Conservation (phyloP, 2,113 vertebrate species). For the Delphinus delphis region DNA sequence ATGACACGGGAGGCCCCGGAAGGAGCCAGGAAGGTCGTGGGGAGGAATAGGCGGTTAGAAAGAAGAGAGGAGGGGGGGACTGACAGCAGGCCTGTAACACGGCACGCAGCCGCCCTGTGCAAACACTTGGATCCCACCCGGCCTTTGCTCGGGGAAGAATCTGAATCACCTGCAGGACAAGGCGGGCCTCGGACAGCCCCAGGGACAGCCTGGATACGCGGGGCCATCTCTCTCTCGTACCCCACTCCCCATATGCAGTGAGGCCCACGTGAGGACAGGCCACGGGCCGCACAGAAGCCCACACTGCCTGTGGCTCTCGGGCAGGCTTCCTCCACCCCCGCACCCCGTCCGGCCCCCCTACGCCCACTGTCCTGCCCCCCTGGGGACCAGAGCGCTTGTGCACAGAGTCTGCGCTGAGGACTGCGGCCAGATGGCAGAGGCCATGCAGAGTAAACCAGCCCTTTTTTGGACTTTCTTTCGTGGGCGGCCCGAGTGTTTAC, state of each 20-base stretch:
- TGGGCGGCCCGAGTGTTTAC: background rate
- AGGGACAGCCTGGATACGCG: background rate
- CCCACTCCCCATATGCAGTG: background rate
- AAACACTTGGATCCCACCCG: background rate
- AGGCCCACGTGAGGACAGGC: background rate
- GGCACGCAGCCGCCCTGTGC: background rate
- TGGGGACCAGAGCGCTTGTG: background rate
- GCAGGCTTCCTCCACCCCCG: background rate
- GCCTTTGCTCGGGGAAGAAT: background rate
- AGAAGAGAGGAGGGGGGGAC: background rate
- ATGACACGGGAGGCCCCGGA: background rate
- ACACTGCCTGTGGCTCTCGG: background rate
- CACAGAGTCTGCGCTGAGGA: background rate
- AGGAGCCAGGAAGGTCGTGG: background rate
- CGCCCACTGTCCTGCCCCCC: background rate
- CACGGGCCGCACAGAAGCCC: background rate
- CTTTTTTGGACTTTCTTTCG: conserved; percentile 58
- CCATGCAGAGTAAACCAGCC: conserved; percentile 36
- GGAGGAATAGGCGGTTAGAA: background rate
- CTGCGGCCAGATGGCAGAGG: conserved; percentile 45
- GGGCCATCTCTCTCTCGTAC: background rate
- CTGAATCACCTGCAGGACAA: background rate
- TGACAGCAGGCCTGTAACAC: background rate
- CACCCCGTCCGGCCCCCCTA: background rate
- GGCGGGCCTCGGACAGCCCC: background rate